Evolutionary conservation across 2,888 invertebrate genomes (phyloP).

Genomic region (Hylaea fasciaria): DNA sequence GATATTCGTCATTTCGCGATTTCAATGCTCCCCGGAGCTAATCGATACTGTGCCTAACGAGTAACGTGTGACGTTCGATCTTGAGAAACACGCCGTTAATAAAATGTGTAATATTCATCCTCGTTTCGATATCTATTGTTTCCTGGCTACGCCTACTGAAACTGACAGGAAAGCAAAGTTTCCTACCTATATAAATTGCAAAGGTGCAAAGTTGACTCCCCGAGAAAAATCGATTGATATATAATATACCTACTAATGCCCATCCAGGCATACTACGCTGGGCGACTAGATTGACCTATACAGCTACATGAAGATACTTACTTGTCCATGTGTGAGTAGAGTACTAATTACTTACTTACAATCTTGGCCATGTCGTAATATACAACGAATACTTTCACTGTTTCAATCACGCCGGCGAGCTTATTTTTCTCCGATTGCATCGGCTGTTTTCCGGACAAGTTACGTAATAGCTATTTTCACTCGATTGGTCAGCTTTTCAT

Average conservation of each 20-base stretch:
- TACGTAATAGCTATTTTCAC: conserved; percentile 40
- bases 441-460: conserved; percentile 44
- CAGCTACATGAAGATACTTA: neutral
- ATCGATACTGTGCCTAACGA: conserved; percentile 10
- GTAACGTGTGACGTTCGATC: conserved; percentile 12
- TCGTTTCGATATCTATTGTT: neutral
- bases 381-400: conserved; percentile 54
- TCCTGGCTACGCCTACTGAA: no score
- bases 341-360: conserved; percentile 18
- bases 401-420: conserved; percentile 53
- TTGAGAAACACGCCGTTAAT: conserved; percentile 16
- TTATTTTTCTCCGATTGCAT: conserved; percentile 47
- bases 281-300: no score
- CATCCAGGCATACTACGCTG: no score
- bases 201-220: no score
- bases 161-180: no score
- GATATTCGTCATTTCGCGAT: conserved; percentile 33
- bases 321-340: conserved; percentile 9
- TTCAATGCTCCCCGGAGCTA: conserved; percentile 21
- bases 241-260: neutral
- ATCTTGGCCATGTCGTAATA: conserved; percentile 33
- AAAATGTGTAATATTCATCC: conserved; percentile 16
- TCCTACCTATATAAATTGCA: no score
- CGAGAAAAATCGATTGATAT: no score
- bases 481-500: conserved; percentile 11